A percentile compares a stretch with the other conserved stretches of the same genome.
These are phyloP conservation scores for Lamprotornis superbus DNA, from an alignment of 2,113 vertebrate genomes.

Conservation along the genomic window DNA sequence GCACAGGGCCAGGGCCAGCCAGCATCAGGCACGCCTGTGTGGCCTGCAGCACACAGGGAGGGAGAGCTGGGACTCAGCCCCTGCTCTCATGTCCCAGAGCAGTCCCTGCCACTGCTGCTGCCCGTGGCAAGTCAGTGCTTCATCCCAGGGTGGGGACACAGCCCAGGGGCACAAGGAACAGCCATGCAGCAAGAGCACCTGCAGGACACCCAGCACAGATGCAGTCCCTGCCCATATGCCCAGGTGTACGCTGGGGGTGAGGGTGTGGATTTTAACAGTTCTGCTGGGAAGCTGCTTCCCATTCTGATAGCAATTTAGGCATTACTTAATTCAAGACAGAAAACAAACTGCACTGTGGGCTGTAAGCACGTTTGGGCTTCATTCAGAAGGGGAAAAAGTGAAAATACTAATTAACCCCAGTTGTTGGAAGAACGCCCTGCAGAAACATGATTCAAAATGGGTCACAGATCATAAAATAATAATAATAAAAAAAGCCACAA, in stretches of 20 bases:
- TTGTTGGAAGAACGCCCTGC: slow-evolving; percentile 76
- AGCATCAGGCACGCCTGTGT: too few relatives aligned
- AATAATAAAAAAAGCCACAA: slow-evolving; percentile 51
- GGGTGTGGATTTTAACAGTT: neutral
- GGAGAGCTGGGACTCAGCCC: neutral
- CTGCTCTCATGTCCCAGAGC: accelerated
- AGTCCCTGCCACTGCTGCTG: accelerated
- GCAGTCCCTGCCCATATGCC: accelerated
- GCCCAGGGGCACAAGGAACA: neutral
- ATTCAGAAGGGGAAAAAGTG: slow-evolving; percentile 71
- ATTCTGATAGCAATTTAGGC: slow-evolving; percentile 13
- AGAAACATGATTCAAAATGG: slow-evolving; percentile 73
- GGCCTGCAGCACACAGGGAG: too few relatives aligned
- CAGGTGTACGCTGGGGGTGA: neutral
- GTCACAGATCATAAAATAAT: slow-evolving; percentile 75
- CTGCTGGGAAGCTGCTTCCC: slow-evolving; percentile 23
- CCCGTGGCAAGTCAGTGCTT: accelerated
- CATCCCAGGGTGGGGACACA: accelerated
- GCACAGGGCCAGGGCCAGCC: neutral
- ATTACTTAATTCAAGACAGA: slow-evolving; percentile 32
- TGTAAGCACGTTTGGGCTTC: slow-evolving; percentile 32
- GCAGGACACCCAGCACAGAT: accelerated
- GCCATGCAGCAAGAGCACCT: neutral
- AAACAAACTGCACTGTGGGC: slow-evolving; percentile 36
- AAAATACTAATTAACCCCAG: slow-evolving; percentile 87